Base-by-base conservation (phyloP, 2,113 vertebrate species). In the Crotalus viridis region DNA sequence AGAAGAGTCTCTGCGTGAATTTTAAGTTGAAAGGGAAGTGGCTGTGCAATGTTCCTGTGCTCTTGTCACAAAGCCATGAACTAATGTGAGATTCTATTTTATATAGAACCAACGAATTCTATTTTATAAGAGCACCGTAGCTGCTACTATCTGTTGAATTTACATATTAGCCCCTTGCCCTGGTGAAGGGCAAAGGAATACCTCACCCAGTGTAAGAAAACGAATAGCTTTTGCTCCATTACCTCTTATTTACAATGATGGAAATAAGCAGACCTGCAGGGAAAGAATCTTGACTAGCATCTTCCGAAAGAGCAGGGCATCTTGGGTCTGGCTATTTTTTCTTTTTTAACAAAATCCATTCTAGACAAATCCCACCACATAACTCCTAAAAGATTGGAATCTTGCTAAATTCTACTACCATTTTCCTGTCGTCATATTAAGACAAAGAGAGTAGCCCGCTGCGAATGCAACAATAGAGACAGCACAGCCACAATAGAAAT, bases 191-290 rank as follows among this genome's bases (percentile, higher is more conserved):
- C 94, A 94, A 96, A 97, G 95, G 97, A 97, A 97, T 48, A 90
- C 87, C 96, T 94, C 97, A 96, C 93, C 95, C 96, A 96, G 96
- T 97, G 98, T 98, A 97, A 97, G 96, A 96, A 97, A 97, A 97
- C 96, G 96, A 97, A 98, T 95, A 97, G 96, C 96, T 98, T 98
- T 98, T 97, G 97, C 97, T 97, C 98, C 97, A 98, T 98, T 98
- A 97, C 97, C 97, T 95, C 97, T 97, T 95, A 98, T 98, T 96
- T 96, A 93, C 97, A 97, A 98, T 98, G 96, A 98, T 61, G 96
- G 96, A 86, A 96, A 96, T 94, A 94, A 96, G 95, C 92, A 28
- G 90, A 96, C 96, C 97, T 95, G 97, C 97, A 95, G 97, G 95
- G 97, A 97, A 97, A 95, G 96, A 96, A 95, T 97, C 96, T 96